A percentile compares a stretch with the other conserved stretches of the same genome.
Evolutionary conservation across 2,113 vertebrate species (phyloP).

Genomic region (Bambusicola thoracicus): DNA sequence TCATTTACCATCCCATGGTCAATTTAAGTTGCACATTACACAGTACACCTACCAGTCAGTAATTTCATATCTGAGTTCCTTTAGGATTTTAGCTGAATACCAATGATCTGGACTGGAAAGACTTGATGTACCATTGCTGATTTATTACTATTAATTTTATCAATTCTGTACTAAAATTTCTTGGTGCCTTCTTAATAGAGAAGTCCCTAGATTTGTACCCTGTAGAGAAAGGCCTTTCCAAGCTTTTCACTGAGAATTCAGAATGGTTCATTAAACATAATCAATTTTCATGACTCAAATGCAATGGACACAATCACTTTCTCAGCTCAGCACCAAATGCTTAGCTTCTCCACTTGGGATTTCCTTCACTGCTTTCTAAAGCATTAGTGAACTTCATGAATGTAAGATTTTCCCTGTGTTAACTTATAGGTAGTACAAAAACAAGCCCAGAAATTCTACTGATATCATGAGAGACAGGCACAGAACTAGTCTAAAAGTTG

Average conservation of each 20-base stretch:
- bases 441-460: background rate
- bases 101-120: background rate
- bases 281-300: background rate
- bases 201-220: background rate
- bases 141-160: conserved; percentile 5
- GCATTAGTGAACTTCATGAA: background rate
- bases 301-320: background rate
- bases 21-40: conserved; percentile 4
- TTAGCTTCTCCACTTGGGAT: background rate
- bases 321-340: background rate
- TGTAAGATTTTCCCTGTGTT: background rate
- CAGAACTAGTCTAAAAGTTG: background rate
- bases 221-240: background rate
- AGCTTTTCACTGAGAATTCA: background rate
- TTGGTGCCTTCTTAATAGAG: background rate
- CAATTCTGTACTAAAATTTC: background rate
- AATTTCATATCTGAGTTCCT: conserved; percentile 21
- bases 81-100: background rate
- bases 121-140: background rate
- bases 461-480: background rate
- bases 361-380: conserved; percentile 13
- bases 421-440: background rate
- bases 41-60: background rate
- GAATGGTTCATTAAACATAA: conserved; percentile 19
- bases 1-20: background rate